phyloP scores from a whole-genome alignment of 2,113 vertebrate species.

The Takifugu flavidus region DNA sequence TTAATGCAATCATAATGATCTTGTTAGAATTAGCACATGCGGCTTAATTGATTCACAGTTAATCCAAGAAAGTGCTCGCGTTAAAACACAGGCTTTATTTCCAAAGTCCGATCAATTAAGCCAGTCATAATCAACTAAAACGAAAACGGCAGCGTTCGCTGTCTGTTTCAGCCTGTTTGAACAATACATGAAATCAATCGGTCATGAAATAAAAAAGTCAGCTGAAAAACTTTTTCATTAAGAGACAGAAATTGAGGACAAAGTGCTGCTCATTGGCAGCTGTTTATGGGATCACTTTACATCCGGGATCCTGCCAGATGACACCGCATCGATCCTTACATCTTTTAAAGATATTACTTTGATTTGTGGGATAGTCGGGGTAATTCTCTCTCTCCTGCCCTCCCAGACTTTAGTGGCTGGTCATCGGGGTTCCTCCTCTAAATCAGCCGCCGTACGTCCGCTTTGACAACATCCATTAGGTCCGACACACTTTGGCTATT shows the following conservation, averaged over 20 bases:
- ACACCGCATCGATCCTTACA: conserved; percentile 55
- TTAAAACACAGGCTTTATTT: conserved; percentile 33
- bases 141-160: conserved; percentile 3
- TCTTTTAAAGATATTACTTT: conserved; percentile 62
- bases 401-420: conserved; percentile 22
- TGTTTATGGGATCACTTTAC: conserved; percentile 58
- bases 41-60: conserved; percentile 37
- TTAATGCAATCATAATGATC: conserved; percentile 38
- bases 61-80: conserved; percentile 24
- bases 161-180: conserved; percentile 9
- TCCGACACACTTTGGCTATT: conserved; percentile 60
- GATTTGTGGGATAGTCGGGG: conserved; percentile 59
- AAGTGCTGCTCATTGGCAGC: conserved; percentile 17
- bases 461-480: conserved; percentile 71
- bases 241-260: conserved; percentile 9
- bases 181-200: conserved; percentile 29
- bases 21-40: conserved; percentile 27
- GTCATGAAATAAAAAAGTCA: conserved; percentile 17
- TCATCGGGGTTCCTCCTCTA: conserved; percentile 49
- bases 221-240: conserved; percentile 19
- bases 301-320: conserved; percentile 38
- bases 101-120: conserved; percentile 19
- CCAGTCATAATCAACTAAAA: conserved; percentile 20
- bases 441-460: conserved; percentile 62
- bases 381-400: conserved; percentile 33